Base-by-base conservation (phyloP, 2,113 vertebrate species). In the Pionites leucogaster region DNA sequence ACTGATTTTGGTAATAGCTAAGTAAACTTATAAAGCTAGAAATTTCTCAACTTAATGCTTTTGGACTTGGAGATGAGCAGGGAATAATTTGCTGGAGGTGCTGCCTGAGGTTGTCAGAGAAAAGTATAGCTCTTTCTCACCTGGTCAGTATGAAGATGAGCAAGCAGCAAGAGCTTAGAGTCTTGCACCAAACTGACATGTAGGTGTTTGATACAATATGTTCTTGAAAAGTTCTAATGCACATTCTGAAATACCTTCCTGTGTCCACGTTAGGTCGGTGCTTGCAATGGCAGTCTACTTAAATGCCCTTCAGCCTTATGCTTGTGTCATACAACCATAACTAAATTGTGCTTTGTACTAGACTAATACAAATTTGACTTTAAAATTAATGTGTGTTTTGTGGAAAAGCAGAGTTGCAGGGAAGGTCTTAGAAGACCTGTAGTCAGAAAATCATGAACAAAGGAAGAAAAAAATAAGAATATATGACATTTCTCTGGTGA, bases 241-340 rank as follows among this genome's bases (percentile, higher is more conserved):
- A 35, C 12, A 4, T 76, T 90, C 65, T 90, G 68, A 88, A 85
- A 63, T 81, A 50, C 22, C 78, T 81, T 53, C 18, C 44, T 20
- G 5, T 78, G 77, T 31, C 20, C 9, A 29, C 0, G 0, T 78
- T 77, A 46, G 24, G 68, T 62, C 2, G 4, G 9, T 24, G 23
- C 28, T 90, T 82, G 25, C 50, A 50, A 4, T 68, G 46, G 8
- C 39, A 59, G 17, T 76, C 44, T 68, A 22, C 59, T 68, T 52
- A 75, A 42, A 22, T 71, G 25, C 69, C 49, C 33, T 67, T 81
- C 25, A 80, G 35, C n/a, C 75, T 94, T 50, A 47, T 0, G 1
- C 28, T 81, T 84, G 12, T 72, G 17, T 87, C 28, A 37, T 53
- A 63, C 33, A 74, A 25, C 80, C 10, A 2, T 69, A 71, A 50